These are phyloP conservation scores for Clarias magur DNA, from an alignment of 2,113 vertebrate species.

Conservation along the genomic window DNA sequence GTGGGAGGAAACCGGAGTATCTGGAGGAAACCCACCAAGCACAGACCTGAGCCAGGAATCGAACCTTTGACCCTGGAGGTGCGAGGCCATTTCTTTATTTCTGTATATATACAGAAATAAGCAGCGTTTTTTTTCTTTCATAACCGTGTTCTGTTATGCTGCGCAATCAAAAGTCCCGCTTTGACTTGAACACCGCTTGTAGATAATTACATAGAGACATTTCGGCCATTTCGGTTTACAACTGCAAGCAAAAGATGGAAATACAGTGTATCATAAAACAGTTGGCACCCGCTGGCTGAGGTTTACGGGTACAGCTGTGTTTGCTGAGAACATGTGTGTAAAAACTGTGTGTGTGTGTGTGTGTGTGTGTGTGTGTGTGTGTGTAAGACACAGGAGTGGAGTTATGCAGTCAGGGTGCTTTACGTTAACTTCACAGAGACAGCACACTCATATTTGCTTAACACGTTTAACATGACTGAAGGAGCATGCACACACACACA, in stretches of 20 bases:
- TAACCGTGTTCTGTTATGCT: no score
- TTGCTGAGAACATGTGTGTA: slow-evolving; percentile 8
- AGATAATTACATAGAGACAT: not conserved
- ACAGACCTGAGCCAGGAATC: no score
- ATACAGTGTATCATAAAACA: not conserved
- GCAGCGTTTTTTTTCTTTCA: no score
- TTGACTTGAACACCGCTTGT: no score
- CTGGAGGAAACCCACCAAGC: no score
- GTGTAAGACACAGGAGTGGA: not conserved
- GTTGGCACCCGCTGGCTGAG: not conserved
- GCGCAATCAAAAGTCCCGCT: no score
- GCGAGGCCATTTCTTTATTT: no score
- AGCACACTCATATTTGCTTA: slow-evolving; percentile 31
- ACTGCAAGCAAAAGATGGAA: not conserved
- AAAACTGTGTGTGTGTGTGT: no score
- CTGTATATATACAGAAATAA: no score
- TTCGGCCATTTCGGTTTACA: not conserved
- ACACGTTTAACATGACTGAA: slow-evolving; percentile 42
- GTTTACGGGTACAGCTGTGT: not conserved
- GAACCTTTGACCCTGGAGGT: no score
- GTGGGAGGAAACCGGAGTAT: no score
- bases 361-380: no score
- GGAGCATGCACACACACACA: not conserved
- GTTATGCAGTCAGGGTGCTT: slow-evolving; percentile 14
- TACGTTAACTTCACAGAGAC: slow-evolving; percentile 42